Evolutionary conservation across 23 tunicate species (phyloP), one percentile per base, ranked within the genome.

Genomic region (Trididemnum clinides): DNA sequence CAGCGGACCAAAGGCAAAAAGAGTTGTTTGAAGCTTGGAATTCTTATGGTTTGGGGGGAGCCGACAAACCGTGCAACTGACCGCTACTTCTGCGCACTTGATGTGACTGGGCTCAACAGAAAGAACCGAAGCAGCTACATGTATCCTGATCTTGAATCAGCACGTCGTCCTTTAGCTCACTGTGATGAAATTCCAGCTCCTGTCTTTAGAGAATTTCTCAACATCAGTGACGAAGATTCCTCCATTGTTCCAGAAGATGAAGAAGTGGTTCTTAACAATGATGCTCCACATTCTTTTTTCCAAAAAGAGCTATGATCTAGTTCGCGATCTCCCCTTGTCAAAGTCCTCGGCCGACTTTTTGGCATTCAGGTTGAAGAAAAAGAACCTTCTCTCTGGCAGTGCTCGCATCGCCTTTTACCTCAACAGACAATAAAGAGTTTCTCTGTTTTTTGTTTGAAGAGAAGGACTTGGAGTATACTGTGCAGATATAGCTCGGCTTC

Each of bases 1-100:
- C 10, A 7, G 28, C 32, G 78, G 78, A 10, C 49, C 15, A 35
- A 71, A 18, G 57, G 78, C n/a, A 71, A 71, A 23, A 71, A 19
- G 50, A 33, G 12, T 20, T 10, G 27, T 18, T 33, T 71, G 18
- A 34, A 20, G 27, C 32, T 71, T 71, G 57, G 78, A 28, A 50
- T 71, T 20, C 78, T 50, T 18, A 71, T 71, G 78, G 23, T 71
- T 18, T 71, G 78, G 78, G 50, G 50, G 12, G 78, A 71, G 50
- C 0, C 39, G 18, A 1, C 20, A 0, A 0, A 71, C 32, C 78
- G 32, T 23, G 18, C 12, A 28, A 20, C 20, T 71, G 78, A 71
- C 27, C 32, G 78, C 23, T 71, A 33, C 50, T 71, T 71, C 23
- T 71, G 70, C 27, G n/a, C n/a, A 26, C 23, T 62, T 5, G 27